phyloP scores from a whole-genome alignment of 2,113 vertebrate species.

The Prietella phreatophila region DNA sequence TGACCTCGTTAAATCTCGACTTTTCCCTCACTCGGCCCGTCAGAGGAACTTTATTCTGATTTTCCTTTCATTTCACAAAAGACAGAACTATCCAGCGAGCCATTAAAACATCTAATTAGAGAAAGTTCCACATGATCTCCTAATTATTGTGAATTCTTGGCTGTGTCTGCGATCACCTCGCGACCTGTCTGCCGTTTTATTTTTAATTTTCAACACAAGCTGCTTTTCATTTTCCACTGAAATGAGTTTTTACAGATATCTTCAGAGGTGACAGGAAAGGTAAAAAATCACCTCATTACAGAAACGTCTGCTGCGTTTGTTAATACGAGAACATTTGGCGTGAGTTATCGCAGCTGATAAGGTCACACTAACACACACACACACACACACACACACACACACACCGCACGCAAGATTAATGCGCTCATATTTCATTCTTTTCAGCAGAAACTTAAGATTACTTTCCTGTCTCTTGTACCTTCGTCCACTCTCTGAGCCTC shows the following conservation, averaged over 20 bases:
- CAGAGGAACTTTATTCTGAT: neutral
- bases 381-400: constrained; percentile 15
- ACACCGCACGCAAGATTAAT: neutral
- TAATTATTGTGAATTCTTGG: constrained; percentile 8
- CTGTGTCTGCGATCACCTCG: constrained; percentile 3
- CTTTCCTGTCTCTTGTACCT: neutral
- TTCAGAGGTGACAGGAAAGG: constrained; percentile 27
- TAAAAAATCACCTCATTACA: constrained; percentile 40
- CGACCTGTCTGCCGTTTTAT: constrained; percentile 21
- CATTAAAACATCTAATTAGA: constrained; percentile 38
- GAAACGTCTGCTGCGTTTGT: constrained; percentile 6
- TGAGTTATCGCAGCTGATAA: constrained; percentile 18
- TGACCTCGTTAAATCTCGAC: constrained; percentile 7
- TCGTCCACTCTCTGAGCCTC: neutral
- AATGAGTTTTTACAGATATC: constrained; percentile 32
- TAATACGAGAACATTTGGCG: neutral
- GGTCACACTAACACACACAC: constrained; percentile 14
- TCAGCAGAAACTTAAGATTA: constrained; percentile 9
- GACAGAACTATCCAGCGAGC: constrained; percentile 7
- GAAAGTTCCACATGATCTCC: constrained; percentile 28
- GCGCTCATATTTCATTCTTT: neutral
- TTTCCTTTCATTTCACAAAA: constrained; percentile 23
- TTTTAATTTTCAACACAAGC: constrained; percentile 12
- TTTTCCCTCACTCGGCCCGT: neutral
- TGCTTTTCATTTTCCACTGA: constrained; percentile 21